Conservation (phyloP, 2,888 invertebrate genomes). For the Leptura quadrifasciata region DNA sequence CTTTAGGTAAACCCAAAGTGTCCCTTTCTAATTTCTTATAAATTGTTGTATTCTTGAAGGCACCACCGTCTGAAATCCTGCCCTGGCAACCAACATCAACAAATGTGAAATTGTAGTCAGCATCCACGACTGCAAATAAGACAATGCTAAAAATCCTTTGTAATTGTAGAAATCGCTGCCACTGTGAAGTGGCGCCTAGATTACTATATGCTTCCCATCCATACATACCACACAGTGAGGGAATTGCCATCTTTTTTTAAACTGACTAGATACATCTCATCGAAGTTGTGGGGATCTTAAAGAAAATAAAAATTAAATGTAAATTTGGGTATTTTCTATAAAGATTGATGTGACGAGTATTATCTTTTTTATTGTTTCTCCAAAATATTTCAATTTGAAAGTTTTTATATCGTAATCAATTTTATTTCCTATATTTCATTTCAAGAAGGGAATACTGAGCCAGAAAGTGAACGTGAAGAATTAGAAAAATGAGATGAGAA, state of each 20-base stretch:
- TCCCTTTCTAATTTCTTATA: background rate
- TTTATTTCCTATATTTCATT: too few species aligned
- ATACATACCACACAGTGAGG: too few species aligned
- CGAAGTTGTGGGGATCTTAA: background rate
- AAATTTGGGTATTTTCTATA: background rate
- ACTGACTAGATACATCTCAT: too few species aligned
- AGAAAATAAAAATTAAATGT: background rate
- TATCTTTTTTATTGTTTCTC: too few species aligned
- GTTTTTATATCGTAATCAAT: too few species aligned
- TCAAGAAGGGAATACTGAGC: too few species aligned
- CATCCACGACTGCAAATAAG: conserved; percentile 68
- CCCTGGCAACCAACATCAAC: conserved; percentile 66
- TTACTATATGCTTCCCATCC: background rate
- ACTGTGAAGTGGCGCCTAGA: conserved; percentile 39
- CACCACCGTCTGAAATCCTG: conserved; percentile 63
- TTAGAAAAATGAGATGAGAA: too few species aligned
- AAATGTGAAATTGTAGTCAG: conserved; percentile 67
- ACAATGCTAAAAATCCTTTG: conserved; percentile 66
- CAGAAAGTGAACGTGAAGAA: too few species aligned
- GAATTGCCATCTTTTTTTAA: too few species aligned
- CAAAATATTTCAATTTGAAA: too few species aligned
- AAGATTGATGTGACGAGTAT: too few species aligned
- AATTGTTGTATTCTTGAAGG: conserved; percentile 28
- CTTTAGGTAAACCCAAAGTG: background rate
- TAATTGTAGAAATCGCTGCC: conserved; percentile 64